A percentile compares a stretch with the other conserved stretches of the same genome.
Conservation (phyloP, 2,113 vertebrate genomes). For the Maylandia zebra region DNA sequence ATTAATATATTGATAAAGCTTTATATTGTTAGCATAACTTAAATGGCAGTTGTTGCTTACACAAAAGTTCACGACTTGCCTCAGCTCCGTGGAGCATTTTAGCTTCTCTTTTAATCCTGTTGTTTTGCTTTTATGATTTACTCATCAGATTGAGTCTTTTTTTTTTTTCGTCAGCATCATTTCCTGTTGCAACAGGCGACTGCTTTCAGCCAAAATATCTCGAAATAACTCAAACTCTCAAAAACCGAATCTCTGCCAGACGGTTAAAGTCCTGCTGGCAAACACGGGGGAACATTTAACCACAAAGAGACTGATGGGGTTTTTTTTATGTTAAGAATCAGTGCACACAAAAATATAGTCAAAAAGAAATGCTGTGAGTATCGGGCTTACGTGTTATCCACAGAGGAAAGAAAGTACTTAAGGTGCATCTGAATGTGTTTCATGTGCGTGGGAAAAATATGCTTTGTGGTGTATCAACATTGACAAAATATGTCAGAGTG, state of each 20-base stretch:
- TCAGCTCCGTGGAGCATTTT: not conserved
- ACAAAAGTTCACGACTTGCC: not conserved
- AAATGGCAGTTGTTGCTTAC: not conserved
- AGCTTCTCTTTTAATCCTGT: not conserved
- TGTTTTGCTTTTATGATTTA: not conserved
- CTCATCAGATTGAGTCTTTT: not conserved
- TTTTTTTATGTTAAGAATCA: not conserved
- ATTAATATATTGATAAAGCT: not conserved
- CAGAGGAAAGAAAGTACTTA: not conserved
- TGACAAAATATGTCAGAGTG: not conserved
- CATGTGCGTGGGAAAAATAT: not conserved
- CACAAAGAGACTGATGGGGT: not conserved
- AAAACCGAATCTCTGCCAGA: not conserved
- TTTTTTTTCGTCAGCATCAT: not conserved
- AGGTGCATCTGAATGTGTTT: not conserved
- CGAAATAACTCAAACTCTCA: not conserved
- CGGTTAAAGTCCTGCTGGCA: not conserved
- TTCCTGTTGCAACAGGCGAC: not conserved
- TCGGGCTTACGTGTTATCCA: not conserved
- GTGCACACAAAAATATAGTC: not conserved
- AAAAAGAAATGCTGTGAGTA: not conserved
- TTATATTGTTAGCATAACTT: not conserved
- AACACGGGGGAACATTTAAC: not conserved
- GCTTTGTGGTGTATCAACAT: not conserved
- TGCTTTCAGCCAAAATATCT: not conserved